Conservation (phyloP, 1,140 invertebrate genomes). For the Diorhabda elongata region DNA sequence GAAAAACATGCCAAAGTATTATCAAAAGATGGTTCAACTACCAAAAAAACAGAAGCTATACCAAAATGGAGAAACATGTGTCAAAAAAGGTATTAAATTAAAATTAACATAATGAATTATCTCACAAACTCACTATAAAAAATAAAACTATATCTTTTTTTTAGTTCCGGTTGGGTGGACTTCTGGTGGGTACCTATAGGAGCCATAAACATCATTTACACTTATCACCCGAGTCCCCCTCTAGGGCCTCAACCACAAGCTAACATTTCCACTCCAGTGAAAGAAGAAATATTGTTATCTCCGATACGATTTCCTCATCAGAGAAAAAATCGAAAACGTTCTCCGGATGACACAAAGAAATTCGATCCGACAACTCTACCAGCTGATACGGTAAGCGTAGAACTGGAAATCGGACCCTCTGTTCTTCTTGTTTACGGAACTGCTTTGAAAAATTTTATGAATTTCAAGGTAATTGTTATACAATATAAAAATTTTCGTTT, state of each 20-base stretch:
- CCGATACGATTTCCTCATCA: slow-evolving; percentile 84
- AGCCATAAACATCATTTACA: slow-evolving; percentile 84
- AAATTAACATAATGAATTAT: not conserved
- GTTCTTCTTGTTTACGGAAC: slow-evolving; percentile 85
- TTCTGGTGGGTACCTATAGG: slow-evolving; percentile 94
- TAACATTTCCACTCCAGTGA: slow-evolving; percentile 88
- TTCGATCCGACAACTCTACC: slow-evolving; percentile 83
- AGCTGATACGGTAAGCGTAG: slow-evolving; percentile 83
- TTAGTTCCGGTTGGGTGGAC: slow-evolving; percentile 83
- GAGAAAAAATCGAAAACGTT: slow-evolving; percentile 45
- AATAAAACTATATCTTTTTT: slow-evolving; percentile 5
- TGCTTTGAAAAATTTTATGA: slow-evolving; percentile 80
- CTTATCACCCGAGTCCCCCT: slow-evolving; percentile 86
- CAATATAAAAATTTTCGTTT: not conserved
- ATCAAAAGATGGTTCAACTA: slow-evolving; percentile 65
- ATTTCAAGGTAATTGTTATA: slow-evolving; percentile 63
- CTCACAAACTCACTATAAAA: not conserved
- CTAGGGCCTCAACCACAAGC: slow-evolving; percentile 81
- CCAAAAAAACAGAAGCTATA: slow-evolving; percentile 54
- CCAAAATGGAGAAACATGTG: slow-evolving; percentile 86
- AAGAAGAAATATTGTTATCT: slow-evolving; percentile 86
- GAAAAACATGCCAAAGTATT: slow-evolving; percentile 85
- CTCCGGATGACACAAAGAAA: slow-evolving; percentile 60
- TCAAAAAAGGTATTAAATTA: slow-evolving; percentile 56
- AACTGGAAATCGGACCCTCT: slow-evolving; percentile 90